These are phyloP conservation scores for Cetoscarus ocellatus DNA, from an alignment of 2,797 vertebrate species.

Conservation along the genomic window DNA sequence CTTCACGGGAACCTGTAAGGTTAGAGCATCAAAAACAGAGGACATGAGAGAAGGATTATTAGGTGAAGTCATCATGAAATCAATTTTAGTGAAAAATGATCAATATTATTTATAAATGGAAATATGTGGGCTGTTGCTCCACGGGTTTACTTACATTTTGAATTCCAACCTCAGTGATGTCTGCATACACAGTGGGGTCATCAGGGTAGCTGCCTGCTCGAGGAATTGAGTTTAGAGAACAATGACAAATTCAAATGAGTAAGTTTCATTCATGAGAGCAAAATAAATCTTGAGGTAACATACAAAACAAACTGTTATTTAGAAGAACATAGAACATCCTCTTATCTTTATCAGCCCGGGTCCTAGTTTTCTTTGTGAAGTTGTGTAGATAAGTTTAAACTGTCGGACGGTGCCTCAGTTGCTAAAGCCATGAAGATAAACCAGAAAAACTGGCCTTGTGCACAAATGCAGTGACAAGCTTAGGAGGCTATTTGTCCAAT, in stretches of 20 bases:
- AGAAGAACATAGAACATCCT: too few species aligned
- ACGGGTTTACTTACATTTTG: conserved; percentile 25
- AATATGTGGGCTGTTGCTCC: too few species aligned
- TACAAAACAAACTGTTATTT: too few species aligned
- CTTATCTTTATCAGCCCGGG: too few species aligned
- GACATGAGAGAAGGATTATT: not conserved
- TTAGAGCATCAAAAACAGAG: not conserved
- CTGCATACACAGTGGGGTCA: conserved; percentile 55
- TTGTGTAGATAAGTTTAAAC: too few species aligned
- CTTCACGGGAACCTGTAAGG: conserved; percentile 10
- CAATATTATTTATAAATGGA: not conserved
- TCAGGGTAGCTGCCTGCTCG: not conserved
- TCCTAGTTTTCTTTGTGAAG: too few species aligned
- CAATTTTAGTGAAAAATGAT: not conserved
- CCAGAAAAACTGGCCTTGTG: too few species aligned
- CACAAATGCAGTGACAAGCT: too few species aligned
- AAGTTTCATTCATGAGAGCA: not conserved
- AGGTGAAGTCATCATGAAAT: not conserved
- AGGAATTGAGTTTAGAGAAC: not conserved
- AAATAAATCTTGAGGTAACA: too few species aligned
- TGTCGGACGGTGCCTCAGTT: too few species aligned
- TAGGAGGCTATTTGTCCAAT: too few species aligned
- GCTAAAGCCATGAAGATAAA: too few species aligned
- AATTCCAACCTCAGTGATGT: conserved; percentile 15
- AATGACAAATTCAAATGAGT: not conserved